Conservation (phyloP, 2,888 invertebrate species). For the Parelbella ahira region DNA sequence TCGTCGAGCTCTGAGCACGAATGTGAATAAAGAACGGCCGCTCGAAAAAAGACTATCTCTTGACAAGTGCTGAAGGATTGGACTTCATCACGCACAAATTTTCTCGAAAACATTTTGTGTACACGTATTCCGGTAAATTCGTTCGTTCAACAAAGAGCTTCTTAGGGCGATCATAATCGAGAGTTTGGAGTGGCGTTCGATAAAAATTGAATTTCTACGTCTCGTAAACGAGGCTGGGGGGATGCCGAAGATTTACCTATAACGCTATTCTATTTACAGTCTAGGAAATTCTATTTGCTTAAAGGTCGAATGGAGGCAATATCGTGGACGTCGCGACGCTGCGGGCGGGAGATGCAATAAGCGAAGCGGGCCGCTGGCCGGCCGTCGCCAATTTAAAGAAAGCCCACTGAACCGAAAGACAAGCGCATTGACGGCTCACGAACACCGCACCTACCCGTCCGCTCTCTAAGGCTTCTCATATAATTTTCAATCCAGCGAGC, state of each 20-base stretch:
- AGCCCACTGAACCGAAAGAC: conserved; percentile 82
- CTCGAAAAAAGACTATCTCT: conserved; percentile 60
- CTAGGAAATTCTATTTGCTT: conserved; percentile 77
- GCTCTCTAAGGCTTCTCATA: conserved; percentile 73
- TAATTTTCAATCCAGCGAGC: conserved; percentile 80
- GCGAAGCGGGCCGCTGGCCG: conserved; percentile 72
- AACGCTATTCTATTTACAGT: conserved; percentile 71
- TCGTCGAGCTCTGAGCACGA: conserved; percentile 52
- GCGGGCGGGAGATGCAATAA: conserved; percentile 76
- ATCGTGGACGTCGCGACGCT: conserved; percentile 74
- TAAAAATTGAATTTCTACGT: conserved; percentile 66
- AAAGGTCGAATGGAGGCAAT: conserved; percentile 78
- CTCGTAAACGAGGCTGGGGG: conserved; percentile 53
- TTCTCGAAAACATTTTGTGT: conserved; percentile 39
- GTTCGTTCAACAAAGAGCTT: conserved; percentile 19
- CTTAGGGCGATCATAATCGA: conserved; percentile 48
- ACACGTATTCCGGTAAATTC: conserved; percentile 26
- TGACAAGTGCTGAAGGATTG: conserved; percentile 65
- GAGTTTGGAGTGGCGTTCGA: conserved; percentile 41
- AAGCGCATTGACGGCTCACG: conserved; percentile 80
- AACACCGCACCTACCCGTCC: conserved; percentile 60
- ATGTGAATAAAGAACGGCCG: conserved; percentile 62
- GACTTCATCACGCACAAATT: conserved; percentile 70
- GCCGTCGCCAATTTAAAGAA: conserved; percentile 82
- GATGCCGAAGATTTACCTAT: conserved; percentile 65